Evolutionary conservation across 1,140 invertebrate species (phyloP), one percentile per base, ranked within the genome.

Genomic region (Gryllus bimaculatus): DNA sequence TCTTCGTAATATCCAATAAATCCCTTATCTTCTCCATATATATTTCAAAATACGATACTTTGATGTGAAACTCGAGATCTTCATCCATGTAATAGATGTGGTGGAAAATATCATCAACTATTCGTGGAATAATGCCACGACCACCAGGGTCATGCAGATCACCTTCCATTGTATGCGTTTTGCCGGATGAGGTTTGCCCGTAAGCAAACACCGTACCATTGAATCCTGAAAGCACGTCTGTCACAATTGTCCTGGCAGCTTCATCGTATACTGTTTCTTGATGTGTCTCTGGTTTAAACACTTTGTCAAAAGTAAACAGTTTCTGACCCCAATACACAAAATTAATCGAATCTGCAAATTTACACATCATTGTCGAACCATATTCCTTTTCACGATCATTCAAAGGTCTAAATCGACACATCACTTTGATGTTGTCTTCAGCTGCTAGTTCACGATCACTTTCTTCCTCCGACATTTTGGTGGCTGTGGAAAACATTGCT

Each of bases 171-270:
- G 98, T 99, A 87, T 99, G 98, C 80, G 98, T 99, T 91, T 99
- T 99, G 85, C 98, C 98, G 81, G 97, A 99, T 81, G 97, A 99
- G 26, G 98, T 99, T 88, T 99, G 98, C 81, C 98, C 98, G 88
- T 99, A 99, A 21, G 98, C 98, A 89, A 99, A 99, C 85, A 99
- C 99, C 79, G 98, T 99, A 81, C 98, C 98, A 89, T 99, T 99
- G 88, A 99, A 99, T 18, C 98, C 98, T 83, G 94, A 95, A 82
- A 99, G 90, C 8, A 99, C 98, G 91, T 99, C 98, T 86, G 83
- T 48, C 81, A 98, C 96, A 88, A 98, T 98, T 81, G 95, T 96
- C 87, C 97, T 97, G 80, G 96, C 96, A 78, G 96, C 94, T 88
- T 97, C 96, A 91, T 94, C 96, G 88, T 98, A 98, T 8, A 99